Conservation (phyloP, 2,113 vertebrate genomes). For the Bubalus kerabau region DNA sequence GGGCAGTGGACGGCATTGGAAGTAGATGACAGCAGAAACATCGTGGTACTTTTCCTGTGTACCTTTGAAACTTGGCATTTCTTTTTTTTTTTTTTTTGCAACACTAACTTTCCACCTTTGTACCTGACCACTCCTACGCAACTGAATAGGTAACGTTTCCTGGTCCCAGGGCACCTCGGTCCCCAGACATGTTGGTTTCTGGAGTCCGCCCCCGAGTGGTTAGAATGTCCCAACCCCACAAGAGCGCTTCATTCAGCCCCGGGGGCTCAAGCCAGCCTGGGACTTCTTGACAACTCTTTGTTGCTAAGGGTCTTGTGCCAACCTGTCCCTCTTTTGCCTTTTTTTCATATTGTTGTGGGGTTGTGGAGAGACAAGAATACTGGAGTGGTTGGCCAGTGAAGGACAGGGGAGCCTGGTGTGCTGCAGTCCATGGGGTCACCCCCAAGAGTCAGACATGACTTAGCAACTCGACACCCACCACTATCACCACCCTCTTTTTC, state of each 20-base stretch:
- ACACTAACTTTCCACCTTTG: neutral
- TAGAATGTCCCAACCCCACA: rapidly evolving
- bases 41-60: neutral
- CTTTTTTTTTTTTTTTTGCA: neutral
- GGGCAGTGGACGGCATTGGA: rapidly evolving
- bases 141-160: rapidly evolving
- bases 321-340: neutral
- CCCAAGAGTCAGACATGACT: neutral
- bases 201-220: neutral
- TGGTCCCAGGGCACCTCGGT: too few species aligned
- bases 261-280: rapidly evolving
- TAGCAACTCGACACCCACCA: too few species aligned
- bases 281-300: neutral
- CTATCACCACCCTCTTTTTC: rapidly evolving
- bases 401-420: neutral
- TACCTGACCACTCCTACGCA: too few species aligned
- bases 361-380: neutral
- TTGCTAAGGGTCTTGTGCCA: rapidly evolving
- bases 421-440: neutral
- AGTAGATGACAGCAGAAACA: rapidly evolving
- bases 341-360: neutral
- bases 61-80: neutral
- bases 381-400: neutral
- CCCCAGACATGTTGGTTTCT: rapidly evolving
- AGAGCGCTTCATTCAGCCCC: rapidly evolving